These are phyloP conservation scores for Andrena bucephala DNA, from an alignment of 2,888 invertebrate genomes.

Conservation along the genomic window DNA sequence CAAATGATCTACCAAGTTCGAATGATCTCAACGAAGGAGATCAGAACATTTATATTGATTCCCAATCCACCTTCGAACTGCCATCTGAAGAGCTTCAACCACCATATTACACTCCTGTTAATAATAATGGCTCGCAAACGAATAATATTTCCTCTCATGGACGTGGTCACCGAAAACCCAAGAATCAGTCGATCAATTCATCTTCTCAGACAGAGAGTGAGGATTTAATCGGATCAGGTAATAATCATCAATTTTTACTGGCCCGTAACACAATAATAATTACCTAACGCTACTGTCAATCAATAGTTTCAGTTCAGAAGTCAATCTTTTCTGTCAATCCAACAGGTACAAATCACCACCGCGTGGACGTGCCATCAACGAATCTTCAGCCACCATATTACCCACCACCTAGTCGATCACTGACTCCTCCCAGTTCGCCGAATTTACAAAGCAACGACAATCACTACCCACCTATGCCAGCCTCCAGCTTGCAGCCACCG, in stretches of 20 bases:
- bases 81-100: constrained; percentile 21
- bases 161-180: constrained; percentile 16
- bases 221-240: constrained; percentile 41
- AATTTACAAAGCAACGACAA: not conserved
- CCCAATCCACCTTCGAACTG: constrained; percentile 10
- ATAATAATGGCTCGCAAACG: not conserved
- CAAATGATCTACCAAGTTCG: constrained; percentile 17
- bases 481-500: constrained; percentile 21
- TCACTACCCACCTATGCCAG: constrained; percentile 18
- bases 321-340: not conserved
- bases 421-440: not conserved
- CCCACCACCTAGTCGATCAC: constrained; percentile 1
- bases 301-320: too few relatives aligned
- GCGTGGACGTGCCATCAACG: not conserved
- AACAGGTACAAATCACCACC: constrained; percentile 26
- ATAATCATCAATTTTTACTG: not conserved
- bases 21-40: not conserved
- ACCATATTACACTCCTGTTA: not conserved
- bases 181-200: not conserved
- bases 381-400: constrained; percentile 22
- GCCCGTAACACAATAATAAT: too few relatives aligned
- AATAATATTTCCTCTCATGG: not conserved
- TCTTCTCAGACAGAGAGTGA: not conserved
- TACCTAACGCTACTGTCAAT: too few relatives aligned
- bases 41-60: constrained; percentile 35